Conservation (phyloP, 1,140 invertebrate genomes). For the Idris sp. region DNA sequence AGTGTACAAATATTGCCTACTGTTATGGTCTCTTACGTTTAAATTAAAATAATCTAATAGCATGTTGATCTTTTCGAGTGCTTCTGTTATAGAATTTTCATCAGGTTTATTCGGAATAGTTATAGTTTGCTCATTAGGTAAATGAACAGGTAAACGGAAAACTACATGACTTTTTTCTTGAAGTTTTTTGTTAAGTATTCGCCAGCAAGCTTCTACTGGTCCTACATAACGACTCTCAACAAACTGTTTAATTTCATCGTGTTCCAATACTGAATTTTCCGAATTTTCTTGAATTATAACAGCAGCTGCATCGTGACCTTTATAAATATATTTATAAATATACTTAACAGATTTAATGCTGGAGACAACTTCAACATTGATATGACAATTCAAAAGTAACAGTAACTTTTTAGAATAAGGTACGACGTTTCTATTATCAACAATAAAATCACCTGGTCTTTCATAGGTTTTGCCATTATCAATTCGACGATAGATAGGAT, state of each 20-base stretch:
- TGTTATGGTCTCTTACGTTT: background rate
- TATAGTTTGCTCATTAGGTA: background rate
- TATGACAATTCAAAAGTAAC: background rate
- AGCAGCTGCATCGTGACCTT: background rate
- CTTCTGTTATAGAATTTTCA: background rate
- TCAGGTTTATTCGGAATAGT: background rate
- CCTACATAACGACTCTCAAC: background rate
- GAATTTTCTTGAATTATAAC: background rate
- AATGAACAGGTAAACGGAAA: background rate
- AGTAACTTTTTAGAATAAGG: background rate
- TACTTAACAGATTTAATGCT: too few relatives aligned
- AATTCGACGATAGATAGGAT: too few relatives aligned
- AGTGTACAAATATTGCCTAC: background rate
- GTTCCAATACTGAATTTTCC: background rate
- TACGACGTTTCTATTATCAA: background rate
- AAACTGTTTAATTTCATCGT: background rate
- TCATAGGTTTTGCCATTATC: too few relatives aligned
- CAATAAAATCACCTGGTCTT: too few relatives aligned
- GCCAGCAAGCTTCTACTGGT: background rate
- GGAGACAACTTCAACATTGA: background rate
- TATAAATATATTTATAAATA: background rate
- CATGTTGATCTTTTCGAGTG: background rate
- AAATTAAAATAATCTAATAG: background rate
- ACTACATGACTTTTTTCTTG: background rate
- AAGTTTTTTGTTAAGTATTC: background rate